These are phyloP conservation scores for Pristionchus exspectatus DNA, from an alignment of 2,888 invertebrate genomes.

Conservation along the genomic window DNA sequence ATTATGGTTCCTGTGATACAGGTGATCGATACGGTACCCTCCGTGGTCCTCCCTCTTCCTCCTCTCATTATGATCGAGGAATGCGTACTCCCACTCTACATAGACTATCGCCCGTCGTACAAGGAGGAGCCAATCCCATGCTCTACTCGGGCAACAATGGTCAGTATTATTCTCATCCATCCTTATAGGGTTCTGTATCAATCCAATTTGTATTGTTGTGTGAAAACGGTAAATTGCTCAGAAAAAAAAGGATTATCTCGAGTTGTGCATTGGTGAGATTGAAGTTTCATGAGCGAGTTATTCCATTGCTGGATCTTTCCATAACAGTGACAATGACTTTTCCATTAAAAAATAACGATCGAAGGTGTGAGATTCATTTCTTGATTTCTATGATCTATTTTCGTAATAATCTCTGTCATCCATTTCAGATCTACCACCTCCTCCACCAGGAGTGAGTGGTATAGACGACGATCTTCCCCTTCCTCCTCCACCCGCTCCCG, in stretches of 20 bases:
- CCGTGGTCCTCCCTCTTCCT: conserved; percentile 45
- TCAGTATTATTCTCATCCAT: neutral
- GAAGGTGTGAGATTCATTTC: no score
- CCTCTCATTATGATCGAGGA: conserved; percentile 30
- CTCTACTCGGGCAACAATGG: conserved; percentile 1
- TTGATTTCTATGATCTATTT: neutral
- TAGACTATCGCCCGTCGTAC: conserved; percentile 41
- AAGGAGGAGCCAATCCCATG: neutral
- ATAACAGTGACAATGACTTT: neutral
- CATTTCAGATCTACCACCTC: conserved; percentile 8
- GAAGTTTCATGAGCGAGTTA: neutral
- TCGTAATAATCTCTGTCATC: no score
- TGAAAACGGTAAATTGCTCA: neutral
- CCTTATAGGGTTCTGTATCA: neutral
- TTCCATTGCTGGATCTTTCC: neutral
- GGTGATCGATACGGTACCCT: conserved; percentile 55
- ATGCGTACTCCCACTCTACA: conserved; percentile 50
- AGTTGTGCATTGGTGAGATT: neutral
- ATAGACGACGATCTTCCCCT: conserved; percentile 62
- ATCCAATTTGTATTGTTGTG: neutral
- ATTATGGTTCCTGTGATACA: neutral
- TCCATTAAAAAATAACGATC: no score
- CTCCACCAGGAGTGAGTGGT: neutral
- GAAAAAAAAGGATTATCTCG: no score
- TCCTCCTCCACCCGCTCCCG: conserved; percentile 60